A percentile compares a stretch with the other conserved stretches of the same genome.
Conservation (phyloP, 2,113 vertebrate genomes). For the Tricholaema leucomelas region DNA sequence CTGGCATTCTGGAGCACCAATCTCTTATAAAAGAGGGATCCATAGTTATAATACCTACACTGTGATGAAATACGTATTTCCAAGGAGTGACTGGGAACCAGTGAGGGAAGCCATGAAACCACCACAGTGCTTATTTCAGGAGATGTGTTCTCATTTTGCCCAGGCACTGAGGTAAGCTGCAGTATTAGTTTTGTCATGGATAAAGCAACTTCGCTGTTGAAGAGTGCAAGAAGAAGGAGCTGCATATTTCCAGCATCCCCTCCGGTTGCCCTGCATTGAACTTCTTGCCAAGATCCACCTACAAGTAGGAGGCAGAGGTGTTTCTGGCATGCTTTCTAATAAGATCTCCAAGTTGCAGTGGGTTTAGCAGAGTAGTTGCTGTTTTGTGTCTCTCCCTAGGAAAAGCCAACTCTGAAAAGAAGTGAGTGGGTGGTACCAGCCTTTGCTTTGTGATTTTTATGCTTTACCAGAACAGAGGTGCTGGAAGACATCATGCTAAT, state of each 20-base stretch:
- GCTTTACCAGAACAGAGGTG: neutral
- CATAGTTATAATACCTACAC: neutral
- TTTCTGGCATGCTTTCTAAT: constrained; percentile 24
- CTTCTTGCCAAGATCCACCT: constrained; percentile 39
- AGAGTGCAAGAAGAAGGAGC: neutral
- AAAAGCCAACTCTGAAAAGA: neutral
- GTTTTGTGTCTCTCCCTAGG: neutral
- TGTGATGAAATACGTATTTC: neutral
- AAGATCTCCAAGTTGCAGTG: neutral
- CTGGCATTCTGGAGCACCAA: neutral
- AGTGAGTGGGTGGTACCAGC: neutral
- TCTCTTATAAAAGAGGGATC: neutral
- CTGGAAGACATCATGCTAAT: neutral
- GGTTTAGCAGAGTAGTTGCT: neutral
- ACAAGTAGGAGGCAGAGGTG: neutral
- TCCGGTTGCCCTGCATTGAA: constrained; percentile 2
- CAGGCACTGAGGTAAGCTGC: neutral
- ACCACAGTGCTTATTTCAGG: neutral
- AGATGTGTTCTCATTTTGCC: neutral
- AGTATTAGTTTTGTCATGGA: neutral
- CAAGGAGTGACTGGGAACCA: neutral
- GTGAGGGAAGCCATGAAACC: neutral
- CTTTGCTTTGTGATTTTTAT: neutral
- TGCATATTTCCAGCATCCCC: neutral
- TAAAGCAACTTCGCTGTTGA: neutral